Conservation (phyloP, 2,797 vertebrate genomes). For the Muscicapa striata region DNA sequence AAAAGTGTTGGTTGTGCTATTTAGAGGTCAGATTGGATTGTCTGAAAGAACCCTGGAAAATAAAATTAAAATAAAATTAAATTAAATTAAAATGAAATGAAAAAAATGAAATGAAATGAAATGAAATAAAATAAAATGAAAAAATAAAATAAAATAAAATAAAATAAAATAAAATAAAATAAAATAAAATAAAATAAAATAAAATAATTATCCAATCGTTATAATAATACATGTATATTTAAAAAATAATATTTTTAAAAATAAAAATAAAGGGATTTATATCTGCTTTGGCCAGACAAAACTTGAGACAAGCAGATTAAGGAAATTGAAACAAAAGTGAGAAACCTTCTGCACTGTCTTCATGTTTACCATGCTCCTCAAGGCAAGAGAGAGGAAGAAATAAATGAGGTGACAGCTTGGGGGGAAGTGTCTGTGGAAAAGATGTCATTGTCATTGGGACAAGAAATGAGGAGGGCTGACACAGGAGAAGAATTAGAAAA, state of each 20-base stretch:
- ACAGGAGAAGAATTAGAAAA: neutral
- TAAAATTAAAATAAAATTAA: neutral
- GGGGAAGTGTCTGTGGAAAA: neutral
- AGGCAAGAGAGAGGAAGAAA: neutral
- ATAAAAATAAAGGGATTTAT: fast-evolving
- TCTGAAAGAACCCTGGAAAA: too few relatives aligned
- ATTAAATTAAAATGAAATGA: neutral
- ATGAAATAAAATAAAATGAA: neutral
- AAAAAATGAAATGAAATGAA: neutral
- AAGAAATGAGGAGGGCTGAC: neutral
- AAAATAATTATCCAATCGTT: neutral
- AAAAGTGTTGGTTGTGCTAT: neutral
- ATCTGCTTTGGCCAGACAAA: neutral
- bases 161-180: neutral
- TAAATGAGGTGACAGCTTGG: neutral
- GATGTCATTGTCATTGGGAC: neutral
- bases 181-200: neutral
- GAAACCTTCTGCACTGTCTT: neutral
- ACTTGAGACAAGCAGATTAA: neutral
- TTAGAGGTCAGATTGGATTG: neutral
- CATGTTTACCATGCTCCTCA: neutral
- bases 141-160: too few relatives aligned
- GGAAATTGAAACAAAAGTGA: neutral
- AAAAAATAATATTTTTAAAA: neutral
- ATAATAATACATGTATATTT: fast-evolving